Base-by-base conservation (phyloP, 2,888 invertebrate species). In the Oxyteleia sp. region DNA sequence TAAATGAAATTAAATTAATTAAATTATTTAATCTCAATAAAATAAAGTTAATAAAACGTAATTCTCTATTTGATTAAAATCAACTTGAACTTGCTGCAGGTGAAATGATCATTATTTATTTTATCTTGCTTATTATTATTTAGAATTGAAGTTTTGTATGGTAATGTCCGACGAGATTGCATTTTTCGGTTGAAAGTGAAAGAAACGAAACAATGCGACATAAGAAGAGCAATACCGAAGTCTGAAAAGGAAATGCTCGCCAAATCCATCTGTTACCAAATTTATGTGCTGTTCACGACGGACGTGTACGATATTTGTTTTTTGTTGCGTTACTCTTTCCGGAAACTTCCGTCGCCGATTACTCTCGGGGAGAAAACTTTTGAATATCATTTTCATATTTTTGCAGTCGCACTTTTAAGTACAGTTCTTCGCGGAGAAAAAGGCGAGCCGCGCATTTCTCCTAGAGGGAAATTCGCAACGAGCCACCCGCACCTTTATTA, bases 241-340 rank as follows among this genome's bases (percentile, higher is more conserved):
- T 78, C 76, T 53, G 59, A 66, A 32, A 66, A 55, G 72, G 53
- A 78, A 82, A 72, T 68, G 55, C 72, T 76, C 71, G 82, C 72
- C 76, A 82, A 66, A 78, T 82, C 78, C 78, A 82, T 78, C 82
- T 82, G 82, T 82, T 82, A 38, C 82, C 82, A 72, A 82, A 82
- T 78, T 82, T 82, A 76, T 78, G 78, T 72, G 66, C 72, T 61
- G 57, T 71, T 72, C 57, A 41, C 59, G 51, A 69, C 61, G 57
- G 68, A 59, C 71, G 63, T 75, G 32, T 82, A 69, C 32, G 61
- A 61, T 68, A 76, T 69, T 75, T 78, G 63, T 61, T 78, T 78
- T 69, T 79, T 69, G 53, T 63, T 63, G 55, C 23, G 38, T 38
- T 64, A 49, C 63, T 69, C 63, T 69, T 63, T 61, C 55, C 29